Conservation (phyloP, 2,888 invertebrate species). For the Tridacna crocea region DNA sequence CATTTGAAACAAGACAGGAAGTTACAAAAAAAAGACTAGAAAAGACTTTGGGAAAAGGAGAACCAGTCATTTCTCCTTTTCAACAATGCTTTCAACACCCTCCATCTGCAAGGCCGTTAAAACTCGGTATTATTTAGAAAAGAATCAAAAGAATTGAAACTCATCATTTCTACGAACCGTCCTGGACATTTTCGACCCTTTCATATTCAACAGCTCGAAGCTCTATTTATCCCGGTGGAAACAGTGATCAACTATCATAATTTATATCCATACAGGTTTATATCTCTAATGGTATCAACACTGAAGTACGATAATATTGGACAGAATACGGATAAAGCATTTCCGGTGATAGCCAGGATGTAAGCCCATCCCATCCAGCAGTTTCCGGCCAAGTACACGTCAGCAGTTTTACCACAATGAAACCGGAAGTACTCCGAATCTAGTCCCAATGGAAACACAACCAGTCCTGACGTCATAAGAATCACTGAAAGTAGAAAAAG, state of each 20-base stretch:
- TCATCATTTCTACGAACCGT: too few relatives aligned
- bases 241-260: slow-evolving; percentile 2
- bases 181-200: too few relatives aligned
- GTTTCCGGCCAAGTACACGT: slow-evolving; percentile 79
- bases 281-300: slow-evolving; percentile 12
- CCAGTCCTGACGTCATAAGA: slow-evolving; percentile 83
- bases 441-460: slow-evolving; percentile 84
- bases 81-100: neutral
- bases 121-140: neutral
- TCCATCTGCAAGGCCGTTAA: neutral
- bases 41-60: neutral
- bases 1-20: neutral
- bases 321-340: slow-evolving; percentile 84
- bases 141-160: neutral
- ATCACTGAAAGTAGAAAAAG: slow-evolving; percentile 81
- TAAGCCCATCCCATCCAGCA: slow-evolving; percentile 85
- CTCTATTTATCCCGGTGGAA: too few relatives aligned
- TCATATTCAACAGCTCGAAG: too few relatives aligned
- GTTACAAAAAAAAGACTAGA: neutral
- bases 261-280: slow-evolving; percentile 18
- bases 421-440: slow-evolving; percentile 83
- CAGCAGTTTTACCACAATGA: slow-evolving; percentile 80
- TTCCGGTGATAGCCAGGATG: slow-evolving; percentile 84
- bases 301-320: slow-evolving; percentile 82
- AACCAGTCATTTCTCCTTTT: neutral